Evolutionary conservation across 2,888 invertebrate genomes (phyloP).

Genomic region (Polyploca ridens): DNA sequence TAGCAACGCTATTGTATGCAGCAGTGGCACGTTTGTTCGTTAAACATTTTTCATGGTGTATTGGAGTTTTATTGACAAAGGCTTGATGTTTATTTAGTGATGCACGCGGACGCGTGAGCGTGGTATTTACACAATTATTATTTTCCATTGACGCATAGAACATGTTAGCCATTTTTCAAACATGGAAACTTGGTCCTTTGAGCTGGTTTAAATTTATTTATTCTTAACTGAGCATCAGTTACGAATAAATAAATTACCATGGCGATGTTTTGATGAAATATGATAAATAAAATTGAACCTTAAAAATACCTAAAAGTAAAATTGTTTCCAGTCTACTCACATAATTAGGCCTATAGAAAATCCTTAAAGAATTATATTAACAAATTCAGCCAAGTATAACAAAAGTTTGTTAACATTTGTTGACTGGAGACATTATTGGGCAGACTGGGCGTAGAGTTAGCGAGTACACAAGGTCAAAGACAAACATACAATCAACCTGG

Average conservation of each 20-base stretch:
- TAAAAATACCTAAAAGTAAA: neutral
- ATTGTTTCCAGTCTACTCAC: neutral
- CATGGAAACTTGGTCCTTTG: neutral
- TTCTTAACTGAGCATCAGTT: neutral
- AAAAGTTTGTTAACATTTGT: slow-evolving; percentile 41
- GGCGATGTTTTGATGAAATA: neutral
- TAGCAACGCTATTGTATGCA: slow-evolving; percentile 11
- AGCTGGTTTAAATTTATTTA: neutral
- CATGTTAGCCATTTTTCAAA: neutral
- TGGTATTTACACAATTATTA: slow-evolving; percentile 5
- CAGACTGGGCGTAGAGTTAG: slow-evolving; percentile 27
- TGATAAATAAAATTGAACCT: neutral
- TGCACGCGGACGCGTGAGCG: slow-evolving; percentile 11
- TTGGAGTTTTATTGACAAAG: slow-evolving; percentile 42
- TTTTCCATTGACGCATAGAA: slow-evolving; percentile 7
- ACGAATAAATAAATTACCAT: too few relatives aligned
- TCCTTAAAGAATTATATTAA: neutral
- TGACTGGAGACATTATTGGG: slow-evolving; percentile 40
- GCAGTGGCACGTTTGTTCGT: slow-evolving; percentile 18
- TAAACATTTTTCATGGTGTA: slow-evolving; percentile 35
- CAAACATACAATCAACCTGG: slow-evolving; percentile 47
- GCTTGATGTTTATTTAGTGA: slow-evolving; percentile 40
- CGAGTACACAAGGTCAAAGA: slow-evolving; percentile 26
- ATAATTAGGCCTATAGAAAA: neutral
- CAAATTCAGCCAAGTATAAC: slow-evolving; percentile 9